phyloP scores from a whole-genome alignment of 2,797 vertebrate genomes.

The Stomatorhinus walkeri region DNA sequence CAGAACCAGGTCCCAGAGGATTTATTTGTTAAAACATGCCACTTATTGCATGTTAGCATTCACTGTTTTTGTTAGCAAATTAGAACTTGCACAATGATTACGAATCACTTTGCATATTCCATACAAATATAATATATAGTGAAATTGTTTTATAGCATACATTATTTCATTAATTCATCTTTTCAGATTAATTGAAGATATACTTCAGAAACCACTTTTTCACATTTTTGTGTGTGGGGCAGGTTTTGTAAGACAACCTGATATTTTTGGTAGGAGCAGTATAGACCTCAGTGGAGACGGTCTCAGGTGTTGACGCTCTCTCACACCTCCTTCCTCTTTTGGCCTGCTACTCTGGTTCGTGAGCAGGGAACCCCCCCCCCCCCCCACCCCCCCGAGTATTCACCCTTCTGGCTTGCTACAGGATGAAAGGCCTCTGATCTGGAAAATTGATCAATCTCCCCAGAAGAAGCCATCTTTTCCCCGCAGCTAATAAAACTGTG shows the following conservation, averaged over 20 bases:
- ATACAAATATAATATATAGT: neutral
- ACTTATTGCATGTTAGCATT: neutral
- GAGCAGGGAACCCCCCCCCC: neutral
- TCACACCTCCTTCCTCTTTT: neutral
- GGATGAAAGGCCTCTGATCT: constrained; percentile 10
- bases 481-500: constrained; percentile 8
- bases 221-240: neutral
- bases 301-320: neutral
- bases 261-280: neutral
- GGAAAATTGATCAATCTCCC: constrained; percentile 1
- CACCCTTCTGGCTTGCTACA: neutral
- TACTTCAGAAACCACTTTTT: neutral
- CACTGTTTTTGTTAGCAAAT: neutral
- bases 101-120: neutral
- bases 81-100: neutral
- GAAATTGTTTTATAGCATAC: neutral
- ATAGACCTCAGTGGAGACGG: neutral
- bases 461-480: neutral
- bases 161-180: neutral
- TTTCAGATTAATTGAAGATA: neutral
- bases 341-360: neutral
- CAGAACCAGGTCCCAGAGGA: neutral
- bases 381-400: neutral
- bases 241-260: neutral
- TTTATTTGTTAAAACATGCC: neutral